Base-by-base conservation (phyloP, 2,797 vertebrate species). In the Aphelocoma californica region DNA sequence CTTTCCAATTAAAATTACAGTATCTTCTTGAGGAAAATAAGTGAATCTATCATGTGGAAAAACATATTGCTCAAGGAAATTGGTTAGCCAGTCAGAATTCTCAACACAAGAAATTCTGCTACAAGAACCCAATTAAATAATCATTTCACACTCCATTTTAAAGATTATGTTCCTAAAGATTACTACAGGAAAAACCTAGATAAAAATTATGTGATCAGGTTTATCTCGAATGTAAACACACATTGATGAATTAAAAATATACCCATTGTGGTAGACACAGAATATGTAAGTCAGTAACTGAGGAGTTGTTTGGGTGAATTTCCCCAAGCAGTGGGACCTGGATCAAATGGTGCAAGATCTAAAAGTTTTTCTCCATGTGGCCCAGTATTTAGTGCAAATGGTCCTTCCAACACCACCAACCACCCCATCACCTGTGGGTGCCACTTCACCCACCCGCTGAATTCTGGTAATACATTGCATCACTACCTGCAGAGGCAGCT, bases 1-100 rank as follows among this genome's bases (percentile, higher is more conserved):
- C 86, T 81, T 93, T 95, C 91, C 83, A 93, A 94, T 96, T 96
- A 96, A 95, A 96, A 91, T 90, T 78, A 88, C 47, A 84, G 90
- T 94, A 87, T 91, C 78, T 95, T 88, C 81, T 70, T 36, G 32
- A 86, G 60, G 64, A 93, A 95, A 94, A 81, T 92, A 88, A 91
- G 69, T 47, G 67, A 95, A 60, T 90, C 84, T 64, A 78, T 90
- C 90, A 93, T 84, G 81, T 92, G 92, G 95, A 94, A 92, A 92
- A 92, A 74, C 69, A 66, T 74, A 78, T 4, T 72, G 86, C 90
- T 95, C 83, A 91, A 88, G 82, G 70, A 93, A 94, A 96, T 94
- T 89, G 51, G 84, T 86, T 82, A 92, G 89, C 71, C 91, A 93
- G 88, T 88, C 61, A 80, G 48, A 94, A 97, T 82, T 61, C 64